Evolutionary conservation across 1,140 invertebrate genomes (phyloP).

Genomic region (Formica exsecta): DNA sequence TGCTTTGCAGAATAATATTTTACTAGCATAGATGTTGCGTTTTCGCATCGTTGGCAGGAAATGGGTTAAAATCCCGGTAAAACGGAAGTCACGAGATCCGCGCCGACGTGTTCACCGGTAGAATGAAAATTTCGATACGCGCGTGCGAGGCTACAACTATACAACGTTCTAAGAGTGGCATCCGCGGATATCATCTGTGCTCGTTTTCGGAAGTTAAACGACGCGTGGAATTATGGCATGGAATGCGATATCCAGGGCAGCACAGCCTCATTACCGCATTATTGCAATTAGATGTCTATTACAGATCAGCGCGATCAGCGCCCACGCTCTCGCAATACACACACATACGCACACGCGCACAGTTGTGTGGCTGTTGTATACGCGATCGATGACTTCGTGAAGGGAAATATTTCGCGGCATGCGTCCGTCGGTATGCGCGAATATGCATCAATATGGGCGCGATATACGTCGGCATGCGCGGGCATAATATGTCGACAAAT

Average conservation of each 20-base stretch:
- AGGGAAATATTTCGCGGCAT: slow-evolving; percentile 58
- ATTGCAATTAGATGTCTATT: slow-evolving; percentile 75
- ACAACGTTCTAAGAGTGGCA: slow-evolving; percentile 33
- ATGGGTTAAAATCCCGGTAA: slow-evolving; percentile 1
- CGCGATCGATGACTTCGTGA: slow-evolving; percentile 55
- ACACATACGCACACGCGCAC: not conserved
- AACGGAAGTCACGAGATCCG: not conserved
- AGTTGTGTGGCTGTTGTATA: not conserved
- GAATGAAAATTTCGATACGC: slow-evolving; percentile 10
- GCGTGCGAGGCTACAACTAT: not conserved
- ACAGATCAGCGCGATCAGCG: slow-evolving; percentile 64
- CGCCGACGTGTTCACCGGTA: not conserved
- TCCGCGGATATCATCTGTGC: slow-evolving; percentile 14
- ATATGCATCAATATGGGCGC: slow-evolving; percentile 44
- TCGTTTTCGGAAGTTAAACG: slow-evolving; percentile 72
- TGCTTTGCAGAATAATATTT: not conserved
- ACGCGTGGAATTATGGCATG: slow-evolving; percentile 66
- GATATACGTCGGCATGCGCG: slow-evolving; percentile 39
- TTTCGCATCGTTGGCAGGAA: not conserved
- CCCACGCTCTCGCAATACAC: not conserved
- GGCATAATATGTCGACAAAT: slow-evolving; percentile 52
- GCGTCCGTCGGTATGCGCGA: slow-evolving; percentile 37
- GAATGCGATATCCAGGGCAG: slow-evolving; percentile 68
- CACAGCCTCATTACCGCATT: slow-evolving; percentile 72
- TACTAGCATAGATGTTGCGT: not conserved